phyloP scores from a whole-genome alignment of 2,113 vertebrate species.

The Gadus macrocephalus region DNA sequence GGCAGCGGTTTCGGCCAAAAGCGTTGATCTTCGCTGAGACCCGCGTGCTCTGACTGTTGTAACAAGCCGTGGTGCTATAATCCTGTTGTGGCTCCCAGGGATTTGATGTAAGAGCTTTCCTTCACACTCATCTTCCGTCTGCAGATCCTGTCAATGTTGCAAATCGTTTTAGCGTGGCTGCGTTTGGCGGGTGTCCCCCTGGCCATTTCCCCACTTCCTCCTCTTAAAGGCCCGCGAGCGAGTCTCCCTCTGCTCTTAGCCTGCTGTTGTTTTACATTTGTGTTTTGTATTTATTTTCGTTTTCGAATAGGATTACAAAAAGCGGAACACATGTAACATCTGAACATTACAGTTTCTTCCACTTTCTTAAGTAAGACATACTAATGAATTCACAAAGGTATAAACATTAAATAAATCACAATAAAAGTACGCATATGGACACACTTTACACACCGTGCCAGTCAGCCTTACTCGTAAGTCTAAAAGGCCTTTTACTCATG shows the following conservation, averaged over 20 bases:
- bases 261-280: constrained; percentile 24
- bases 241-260: not conserved
- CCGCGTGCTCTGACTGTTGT: constrained; percentile 19
- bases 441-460: too few relatives aligned
- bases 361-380: too few relatives aligned
- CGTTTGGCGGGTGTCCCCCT: constrained; percentile 23
- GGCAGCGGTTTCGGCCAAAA: constrained; percentile 12
- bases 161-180: constrained; percentile 48
- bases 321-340: too few relatives aligned
- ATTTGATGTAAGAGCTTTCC: constrained; percentile 52
- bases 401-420: too few relatives aligned
- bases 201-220: constrained; percentile 22
- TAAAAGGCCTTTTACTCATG: too few relatives aligned
- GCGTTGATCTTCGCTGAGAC: constrained; percentile 11
- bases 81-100: constrained; percentile 44
- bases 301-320: too few relatives aligned
- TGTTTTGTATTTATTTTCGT: not conserved
- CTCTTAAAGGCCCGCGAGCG: constrained; percentile 21
- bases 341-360: too few relatives aligned
- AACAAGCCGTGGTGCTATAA: constrained; percentile 38
- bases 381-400: too few relatives aligned
- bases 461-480: too few relatives aligned
- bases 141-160: constrained; percentile 49
- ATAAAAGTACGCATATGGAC: too few relatives aligned
- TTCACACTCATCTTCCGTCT: constrained; percentile 37